Base-by-base conservation (phyloP, 2,888 invertebrate genomes). In the Alloscopus bannaensis region DNA sequence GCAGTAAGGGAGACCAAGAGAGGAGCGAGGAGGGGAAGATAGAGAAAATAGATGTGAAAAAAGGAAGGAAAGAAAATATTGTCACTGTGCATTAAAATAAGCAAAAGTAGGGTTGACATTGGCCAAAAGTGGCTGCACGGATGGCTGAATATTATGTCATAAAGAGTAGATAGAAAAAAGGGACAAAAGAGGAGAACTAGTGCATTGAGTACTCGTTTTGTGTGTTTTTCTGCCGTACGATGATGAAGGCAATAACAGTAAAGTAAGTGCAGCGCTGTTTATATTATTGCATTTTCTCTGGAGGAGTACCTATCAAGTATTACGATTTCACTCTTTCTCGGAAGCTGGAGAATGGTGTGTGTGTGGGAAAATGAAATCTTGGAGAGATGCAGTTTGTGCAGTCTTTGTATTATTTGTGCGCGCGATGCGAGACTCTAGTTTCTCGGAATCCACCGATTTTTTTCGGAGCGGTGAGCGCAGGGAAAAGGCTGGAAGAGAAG, bases 121-220 rank as follows among this genome's bases (percentile, higher is more conserved):
- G 75, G 75, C 75, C 75, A 75, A 75, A 75, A 75, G 75, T 75
- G 75, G 75, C 59, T 75, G 66, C 66, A 75, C 29, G 75, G 75
- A 47, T 75, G 75, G 59, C 13, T 75, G 66, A 75, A n/a, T 65
- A 89, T 78, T 88, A 88, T 75, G 88, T 88, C 45, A 88, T 88
- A 88, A 88, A 88, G 87, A 88, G 88, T 84, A 88, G 88, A 81
- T 87, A 87, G 42, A 75, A 60, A 69, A 69, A 64, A 71, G 71
- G 65, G 57, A 70, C 40, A 16, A 11, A n/a, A n/a, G n/a, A n/a
- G n/a, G n/a, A n/a, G n/a, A n/a, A n/a, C n/a, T n/a, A n/a, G n/a
- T 18, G 22, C 16, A 62, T 65, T n/a, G 47, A 20, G 52, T 52
- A 50, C 55, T 55, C 3, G 20, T 24, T n/a, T 60, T 59, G 29